These are phyloP conservation scores for Poicephalus meyeri DNA, from an alignment of 2,113 vertebrate species.

Conservation along the genomic window DNA sequence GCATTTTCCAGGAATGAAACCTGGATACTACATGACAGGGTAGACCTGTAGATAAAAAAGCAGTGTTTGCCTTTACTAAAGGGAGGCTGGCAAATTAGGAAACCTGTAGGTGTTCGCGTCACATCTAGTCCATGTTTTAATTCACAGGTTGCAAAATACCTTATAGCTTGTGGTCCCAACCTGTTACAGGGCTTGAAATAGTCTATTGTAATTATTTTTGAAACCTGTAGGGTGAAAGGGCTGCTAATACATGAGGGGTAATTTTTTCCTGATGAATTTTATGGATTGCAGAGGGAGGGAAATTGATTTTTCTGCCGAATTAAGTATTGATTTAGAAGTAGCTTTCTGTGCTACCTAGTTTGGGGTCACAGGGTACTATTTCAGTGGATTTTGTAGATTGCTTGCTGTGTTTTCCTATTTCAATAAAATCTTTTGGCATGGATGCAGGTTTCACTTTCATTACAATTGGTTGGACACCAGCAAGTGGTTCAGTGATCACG, in stretches of 20 bases:
- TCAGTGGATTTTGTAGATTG: slow-evolving; percentile 34
- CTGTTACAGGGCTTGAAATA: slow-evolving; percentile 23
- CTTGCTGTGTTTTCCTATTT: slow-evolving; percentile 44
- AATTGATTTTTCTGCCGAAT: slow-evolving; percentile 66
- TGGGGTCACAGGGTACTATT: slow-evolving; percentile 22
- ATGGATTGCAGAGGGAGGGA: slow-evolving; percentile 32
- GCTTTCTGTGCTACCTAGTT: slow-evolving; percentile 15
- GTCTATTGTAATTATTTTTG: slow-evolving; percentile 39
- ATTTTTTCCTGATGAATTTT: slow-evolving; percentile 56
- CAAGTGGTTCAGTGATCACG: background rate
- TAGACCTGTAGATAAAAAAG: background rate
- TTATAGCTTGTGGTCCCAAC: background rate
- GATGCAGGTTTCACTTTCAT: slow-evolving; percentile 13
- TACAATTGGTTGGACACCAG: background rate
- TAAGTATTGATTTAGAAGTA: slow-evolving; percentile 60
- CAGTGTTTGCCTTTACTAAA: background rate
- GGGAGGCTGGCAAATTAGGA: background rate
- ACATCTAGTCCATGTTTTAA: background rate
- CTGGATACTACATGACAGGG: background rate
- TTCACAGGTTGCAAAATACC: background rate
- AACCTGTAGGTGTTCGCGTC: background rate
- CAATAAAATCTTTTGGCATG: background rate
- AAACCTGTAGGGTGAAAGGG: background rate
- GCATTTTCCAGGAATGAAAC: background rate
- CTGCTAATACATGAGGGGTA: slow-evolving; percentile 21